Percentiles rank a stretch among this genome's conserved stretches.
Conservation (phyloP, 2,797 vertebrate genomes). For the Gadopsis bispinosus region DNA sequence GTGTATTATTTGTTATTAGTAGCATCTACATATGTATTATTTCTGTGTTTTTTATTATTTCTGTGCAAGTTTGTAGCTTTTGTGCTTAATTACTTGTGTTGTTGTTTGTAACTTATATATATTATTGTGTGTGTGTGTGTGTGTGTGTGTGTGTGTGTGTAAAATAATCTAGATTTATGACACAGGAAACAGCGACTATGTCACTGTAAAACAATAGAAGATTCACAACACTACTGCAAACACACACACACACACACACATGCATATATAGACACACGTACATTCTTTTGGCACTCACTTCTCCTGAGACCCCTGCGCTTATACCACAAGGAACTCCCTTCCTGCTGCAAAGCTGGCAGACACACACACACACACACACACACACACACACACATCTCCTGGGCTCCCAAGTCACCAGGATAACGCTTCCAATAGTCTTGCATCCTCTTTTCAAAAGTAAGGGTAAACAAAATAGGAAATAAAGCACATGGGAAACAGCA, state of each 20-base stretch:
- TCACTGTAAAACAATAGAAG: constrained; percentile 89
- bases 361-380: constrained; percentile 30
- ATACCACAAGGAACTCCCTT: constrained; percentile 68
- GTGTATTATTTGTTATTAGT: neutral
- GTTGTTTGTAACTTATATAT: neutral
- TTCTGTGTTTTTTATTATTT: constrained; percentile 5
- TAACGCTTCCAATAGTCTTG: constrained; percentile 36
- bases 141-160: constrained; percentile 7
- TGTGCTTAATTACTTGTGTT: neutral
- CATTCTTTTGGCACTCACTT: constrained; percentile 39
- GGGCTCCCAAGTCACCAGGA: constrained; percentile 53
- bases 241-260: constrained; percentile 25
- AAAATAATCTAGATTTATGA: constrained; percentile 86
- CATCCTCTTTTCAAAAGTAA: constrained; percentile 49
- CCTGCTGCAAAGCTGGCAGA: constrained; percentile 58
- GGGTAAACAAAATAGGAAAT: constrained; percentile 1
- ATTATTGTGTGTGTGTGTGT: neutral
- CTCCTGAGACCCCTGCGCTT: constrained; percentile 41
- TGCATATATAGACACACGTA: constrained; percentile 19
- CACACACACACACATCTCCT: constrained; percentile 33
- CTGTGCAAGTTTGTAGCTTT: neutral
- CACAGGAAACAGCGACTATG: constrained; percentile 86
- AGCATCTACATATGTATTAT: neutral
- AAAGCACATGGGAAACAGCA: constrained; percentile 30
- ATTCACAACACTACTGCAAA: constrained; percentile 76